These are phyloP conservation scores for Lamellibrachia satsuma DNA, from an alignment of 2,888 invertebrate genomes.

Conservation along the genomic window DNA sequence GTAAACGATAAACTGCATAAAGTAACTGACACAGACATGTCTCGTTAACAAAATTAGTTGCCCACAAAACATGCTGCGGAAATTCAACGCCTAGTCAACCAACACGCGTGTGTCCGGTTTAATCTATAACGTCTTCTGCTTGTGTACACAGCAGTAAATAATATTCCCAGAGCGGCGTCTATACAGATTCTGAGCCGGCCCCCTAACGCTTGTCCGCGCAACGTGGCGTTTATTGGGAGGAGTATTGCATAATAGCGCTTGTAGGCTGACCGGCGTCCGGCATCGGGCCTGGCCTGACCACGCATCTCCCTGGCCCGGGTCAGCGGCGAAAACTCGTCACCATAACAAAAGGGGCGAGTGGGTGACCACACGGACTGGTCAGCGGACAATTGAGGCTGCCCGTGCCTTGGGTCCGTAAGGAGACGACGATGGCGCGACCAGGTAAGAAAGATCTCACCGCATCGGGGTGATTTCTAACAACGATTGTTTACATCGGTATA, in stretches of 20 bases:
- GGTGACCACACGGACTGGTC: background rate
- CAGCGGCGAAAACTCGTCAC: background rate
- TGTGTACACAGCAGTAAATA: slow-evolving; percentile 1
- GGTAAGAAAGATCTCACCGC: background rate
- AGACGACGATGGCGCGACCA: background rate
- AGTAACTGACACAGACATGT: background rate
- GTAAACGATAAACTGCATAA: background rate
- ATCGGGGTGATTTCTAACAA: background rate
- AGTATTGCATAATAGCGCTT: slow-evolving; percentile 5
- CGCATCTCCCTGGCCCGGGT: background rate
- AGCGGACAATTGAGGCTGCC: slow-evolving; percentile 17
- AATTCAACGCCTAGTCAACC: background rate
- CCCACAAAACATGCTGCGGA: background rate
- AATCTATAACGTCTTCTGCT: background rate
- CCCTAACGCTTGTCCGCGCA: background rate
- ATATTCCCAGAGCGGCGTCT: background rate
- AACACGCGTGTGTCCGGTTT: background rate
- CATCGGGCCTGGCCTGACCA: background rate
- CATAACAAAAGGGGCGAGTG: background rate
- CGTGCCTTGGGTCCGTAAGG: background rate
- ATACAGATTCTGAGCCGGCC: background rate
- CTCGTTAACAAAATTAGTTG: background rate
- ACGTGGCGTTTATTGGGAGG: slow-evolving; percentile 17
- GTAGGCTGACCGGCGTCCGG: slow-evolving; percentile 7
- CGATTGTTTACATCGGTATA: background rate